These are phyloP conservation scores for Ictidomys tridecemlineatus DNA, from an alignment of 2,113 vertebrate genomes.

Conservation along the genomic window DNA sequence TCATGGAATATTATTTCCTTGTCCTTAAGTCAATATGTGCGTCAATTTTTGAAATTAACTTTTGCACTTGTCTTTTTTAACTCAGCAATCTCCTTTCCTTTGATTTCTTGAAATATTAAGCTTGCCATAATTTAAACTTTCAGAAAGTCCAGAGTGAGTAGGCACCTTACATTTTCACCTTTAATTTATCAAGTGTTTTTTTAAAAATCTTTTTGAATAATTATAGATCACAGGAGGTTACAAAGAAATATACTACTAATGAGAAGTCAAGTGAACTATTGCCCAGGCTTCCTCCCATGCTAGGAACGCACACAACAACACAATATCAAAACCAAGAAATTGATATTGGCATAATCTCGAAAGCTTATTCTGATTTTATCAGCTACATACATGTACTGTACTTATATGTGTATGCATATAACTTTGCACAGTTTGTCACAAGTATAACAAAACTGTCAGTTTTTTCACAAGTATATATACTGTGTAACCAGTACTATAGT, in stretches of 20 bases:
- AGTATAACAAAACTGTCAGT: background rate
- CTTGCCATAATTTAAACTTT: background rate
- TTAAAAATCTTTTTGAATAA: background rate
- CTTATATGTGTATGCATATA: background rate
- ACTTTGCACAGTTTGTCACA: background rate
- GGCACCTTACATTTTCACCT: background rate
- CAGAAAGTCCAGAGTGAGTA: background rate
- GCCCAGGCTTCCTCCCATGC: too few relatives aligned
- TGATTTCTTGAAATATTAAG: background rate
- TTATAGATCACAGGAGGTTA: background rate
- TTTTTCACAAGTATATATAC: background rate
- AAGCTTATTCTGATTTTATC: background rate
- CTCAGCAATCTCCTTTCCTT: background rate
- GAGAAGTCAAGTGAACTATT: background rate
- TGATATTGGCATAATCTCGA: background rate
- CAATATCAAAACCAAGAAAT: background rate
- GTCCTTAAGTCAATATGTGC: background rate
- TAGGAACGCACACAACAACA: background rate
- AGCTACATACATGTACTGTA: background rate
- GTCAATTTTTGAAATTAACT: slow-evolving; percentile 18
- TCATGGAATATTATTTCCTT: background rate
- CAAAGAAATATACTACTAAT: background rate
- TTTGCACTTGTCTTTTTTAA: background rate
- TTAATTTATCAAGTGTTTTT: background rate
- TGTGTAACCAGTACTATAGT: background rate